Evolutionary conservation across 1,140 invertebrate genomes (phyloP).

Genomic region (Coelopa frigida): DNA sequence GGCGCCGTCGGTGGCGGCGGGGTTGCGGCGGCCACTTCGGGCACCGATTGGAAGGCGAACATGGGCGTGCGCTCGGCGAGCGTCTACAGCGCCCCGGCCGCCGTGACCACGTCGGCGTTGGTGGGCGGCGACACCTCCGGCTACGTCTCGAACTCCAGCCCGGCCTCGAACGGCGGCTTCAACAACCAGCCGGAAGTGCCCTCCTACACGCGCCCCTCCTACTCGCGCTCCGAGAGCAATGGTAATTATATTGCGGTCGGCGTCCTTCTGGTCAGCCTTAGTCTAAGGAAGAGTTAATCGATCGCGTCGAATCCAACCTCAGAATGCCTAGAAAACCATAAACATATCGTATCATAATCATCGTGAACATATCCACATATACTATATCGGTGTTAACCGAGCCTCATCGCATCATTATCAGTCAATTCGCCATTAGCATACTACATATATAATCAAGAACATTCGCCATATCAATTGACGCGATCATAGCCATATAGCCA

Average conservation of each 20-base stretch:
- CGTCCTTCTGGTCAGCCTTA: conserved; percentile 40
- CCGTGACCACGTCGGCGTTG: conserved; percentile 25
- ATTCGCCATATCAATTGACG: too few species aligned
- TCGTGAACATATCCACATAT: too few species aligned
- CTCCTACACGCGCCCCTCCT: conserved; percentile 39
- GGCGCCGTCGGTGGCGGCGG: conserved; percentile 2
- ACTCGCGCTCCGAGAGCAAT: conserved; percentile 41
- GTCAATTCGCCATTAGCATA: too few species aligned
- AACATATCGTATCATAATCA: too few species aligned
- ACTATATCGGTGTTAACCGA: too few species aligned
- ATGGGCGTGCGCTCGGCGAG: conserved; percentile 39
- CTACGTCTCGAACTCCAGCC: conserved; percentile 30
- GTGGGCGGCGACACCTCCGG: conserved; percentile 32
- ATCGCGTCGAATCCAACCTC: too few species aligned
- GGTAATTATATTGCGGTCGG: conserved; percentile 44
- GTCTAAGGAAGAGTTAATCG: conserved; percentile 34
- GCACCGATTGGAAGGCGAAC: conserved; percentile 30
- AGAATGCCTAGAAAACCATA: too few species aligned
- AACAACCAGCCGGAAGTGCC: conserved; percentile 39
- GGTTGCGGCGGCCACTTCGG: conserved; percentile 1
- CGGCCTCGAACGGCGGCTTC: conserved; percentile 21
- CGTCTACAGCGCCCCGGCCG: conserved; percentile 38
- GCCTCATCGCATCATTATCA: too few species aligned
- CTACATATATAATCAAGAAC: too few species aligned
- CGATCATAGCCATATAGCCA: too few species aligned